Evolutionary conservation across 30 jellyfish, hydroid and myxozoan species (phyloP), one percentile per base, ranked within the genome.

Genomic region (Clytia hemisphaerica): DNA sequence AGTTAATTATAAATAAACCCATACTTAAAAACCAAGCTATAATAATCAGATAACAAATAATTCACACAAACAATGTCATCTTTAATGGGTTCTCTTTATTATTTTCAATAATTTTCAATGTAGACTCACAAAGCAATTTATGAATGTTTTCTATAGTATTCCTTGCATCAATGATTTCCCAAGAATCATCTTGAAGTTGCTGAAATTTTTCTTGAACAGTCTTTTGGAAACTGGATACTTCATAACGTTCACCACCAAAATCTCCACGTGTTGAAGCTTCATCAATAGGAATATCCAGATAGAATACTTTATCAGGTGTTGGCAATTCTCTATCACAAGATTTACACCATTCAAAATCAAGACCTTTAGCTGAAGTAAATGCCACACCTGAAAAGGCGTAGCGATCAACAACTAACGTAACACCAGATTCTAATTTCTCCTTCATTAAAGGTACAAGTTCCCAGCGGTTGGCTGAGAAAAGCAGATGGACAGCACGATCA

Each of bases 351-450:
- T 88, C 89, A 6, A 73, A 37, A 16, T 83, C 76, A 31, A 30
- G 75, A 1, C 97, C 97, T 95, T 86, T 86, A 0, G 96, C 96
- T 40, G 94, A 40, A 15, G 94, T 86, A 59, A 58, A 86, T 27
- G 94, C 96, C 15, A 86, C 96, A 18, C 96, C 96, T 28, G 96
- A 86, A 53, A 40, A 86, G 18, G 96, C 96, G 67, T 86, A 86
- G 42, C 96, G 46, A 48, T 86, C 96, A 18, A 86, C 61, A 24
- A 86, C 76, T 29, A 86, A 67, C 2, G 93, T 65, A 25, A 82
- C 61, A 25, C 96, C 96, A 61, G 53, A 55, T 45, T 33, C 37
- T 2, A 86, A 81, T 28, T 79, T 77, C 31, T 57, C 40, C 61
- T 58, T 79, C 82, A 75, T 59, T 5, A 25, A 0, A 3, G 76